These are phyloP conservation scores for Stichodactyla mertensii DNA, from an alignment of 64 coral and sea anemone species.

Conservation along the genomic window DNA sequence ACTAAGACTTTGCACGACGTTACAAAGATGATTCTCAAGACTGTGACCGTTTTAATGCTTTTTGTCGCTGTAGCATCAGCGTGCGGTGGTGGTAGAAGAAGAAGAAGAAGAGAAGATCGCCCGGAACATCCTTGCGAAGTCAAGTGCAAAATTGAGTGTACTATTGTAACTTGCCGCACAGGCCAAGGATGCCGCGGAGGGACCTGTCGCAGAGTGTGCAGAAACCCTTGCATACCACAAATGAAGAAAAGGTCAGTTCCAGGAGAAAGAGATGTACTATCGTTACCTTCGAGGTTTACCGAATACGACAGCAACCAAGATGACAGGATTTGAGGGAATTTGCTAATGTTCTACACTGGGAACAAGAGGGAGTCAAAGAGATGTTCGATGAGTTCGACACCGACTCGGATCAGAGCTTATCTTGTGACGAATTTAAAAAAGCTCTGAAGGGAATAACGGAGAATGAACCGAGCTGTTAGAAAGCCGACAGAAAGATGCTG, in stretches of 20 bases:
- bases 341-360: not conserved
- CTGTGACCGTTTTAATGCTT: not conserved
- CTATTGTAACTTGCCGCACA: not conserved
- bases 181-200: not conserved
- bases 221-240: not conserved
- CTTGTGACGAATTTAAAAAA: slow-evolving; percentile 2
- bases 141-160: not conserved
- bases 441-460: not conserved
- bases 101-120: too few species aligned
- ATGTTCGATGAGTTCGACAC: not conserved
- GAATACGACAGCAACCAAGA: not conserved
- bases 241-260: not conserved
- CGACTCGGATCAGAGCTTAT: not conserved
- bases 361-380: not conserved
- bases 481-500: not conserved
- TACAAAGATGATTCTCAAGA: not conserved
- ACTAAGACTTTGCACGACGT: not conserved
- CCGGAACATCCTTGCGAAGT: too few species aligned
- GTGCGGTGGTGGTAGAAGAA: not conserved
- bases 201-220: not conserved
- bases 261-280: not conserved
- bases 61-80: not conserved
- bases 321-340: not conserved
- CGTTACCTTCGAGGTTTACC: not conserved
- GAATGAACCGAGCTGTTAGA: not conserved